Evolutionary conservation across 2,113 vertebrate species (phyloP).

Genomic region (Ahaetulla prasina): DNA sequence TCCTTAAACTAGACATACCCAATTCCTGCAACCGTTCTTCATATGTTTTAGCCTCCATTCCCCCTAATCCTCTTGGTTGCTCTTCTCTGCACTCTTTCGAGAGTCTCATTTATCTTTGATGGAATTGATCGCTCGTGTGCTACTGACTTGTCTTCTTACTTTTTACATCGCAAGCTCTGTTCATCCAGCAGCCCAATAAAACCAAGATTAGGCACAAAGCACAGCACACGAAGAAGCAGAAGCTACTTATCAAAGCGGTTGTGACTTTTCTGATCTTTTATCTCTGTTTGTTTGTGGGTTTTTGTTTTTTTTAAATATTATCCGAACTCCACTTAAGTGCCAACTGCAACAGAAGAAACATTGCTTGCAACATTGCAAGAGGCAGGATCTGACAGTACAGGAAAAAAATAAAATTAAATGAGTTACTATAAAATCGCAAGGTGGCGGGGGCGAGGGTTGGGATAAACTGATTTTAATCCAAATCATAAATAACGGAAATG

Average conservation of each 20-base stretch:
- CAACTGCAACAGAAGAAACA: constrained; percentile 13
- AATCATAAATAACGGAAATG: constrained; percentile 25
- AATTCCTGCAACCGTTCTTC: too few relatives aligned
- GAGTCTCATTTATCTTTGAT: too few relatives aligned
- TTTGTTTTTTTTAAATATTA: constrained; percentile 10
- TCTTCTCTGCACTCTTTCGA: too few relatives aligned
- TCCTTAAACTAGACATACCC: too few relatives aligned
- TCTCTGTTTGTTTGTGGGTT: neutral
- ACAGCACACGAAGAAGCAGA: constrained; percentile 41
- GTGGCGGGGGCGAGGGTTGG: neutral
- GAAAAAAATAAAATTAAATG: constrained; percentile 13
- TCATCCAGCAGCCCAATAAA: constrained; percentile 38
- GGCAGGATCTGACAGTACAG: constrained; percentile 7
- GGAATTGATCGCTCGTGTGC: constrained; percentile 47
- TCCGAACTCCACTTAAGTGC: constrained; percentile 31
- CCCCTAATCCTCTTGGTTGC: too few relatives aligned
- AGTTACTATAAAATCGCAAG: constrained; percentile 40
- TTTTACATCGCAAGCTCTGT: constrained; percentile 29
- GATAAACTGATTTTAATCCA: constrained; percentile 40
- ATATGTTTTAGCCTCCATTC: too few relatives aligned
- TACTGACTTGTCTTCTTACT: constrained; percentile 51
- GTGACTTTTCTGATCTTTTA: constrained; percentile 8
- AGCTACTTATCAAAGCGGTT: constrained; percentile 34
- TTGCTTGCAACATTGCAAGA: constrained; percentile 27
- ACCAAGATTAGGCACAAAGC: constrained; percentile 49